Percentiles rank a stretch among this genome's conserved stretches.
Evolutionary conservation across 1,140 invertebrate species (phyloP).

Genomic region (Psix sp.): DNA sequence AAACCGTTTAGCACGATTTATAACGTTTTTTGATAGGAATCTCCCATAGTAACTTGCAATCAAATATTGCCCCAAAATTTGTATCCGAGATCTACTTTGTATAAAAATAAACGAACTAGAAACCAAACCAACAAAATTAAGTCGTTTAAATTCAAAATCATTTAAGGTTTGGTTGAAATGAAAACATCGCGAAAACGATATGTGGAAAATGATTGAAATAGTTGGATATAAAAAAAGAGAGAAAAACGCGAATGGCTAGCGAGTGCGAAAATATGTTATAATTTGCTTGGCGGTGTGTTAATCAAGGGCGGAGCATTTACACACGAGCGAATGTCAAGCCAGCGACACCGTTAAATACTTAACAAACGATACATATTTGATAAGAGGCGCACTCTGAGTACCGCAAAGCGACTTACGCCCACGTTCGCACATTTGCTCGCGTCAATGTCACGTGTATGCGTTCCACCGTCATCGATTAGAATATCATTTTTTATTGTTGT

Average conservation of each 20-base stretch:
- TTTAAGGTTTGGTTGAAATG: too few relatives aligned
- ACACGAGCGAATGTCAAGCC: constrained; percentile 51
- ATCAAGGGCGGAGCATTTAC: constrained; percentile 58
- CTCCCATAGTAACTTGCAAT: too few relatives aligned
- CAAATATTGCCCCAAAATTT: too few relatives aligned
- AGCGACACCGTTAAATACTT: constrained; percentile 59
- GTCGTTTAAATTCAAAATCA: too few relatives aligned
- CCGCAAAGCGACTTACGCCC: constrained; percentile 58
- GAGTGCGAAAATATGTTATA: too few relatives aligned
- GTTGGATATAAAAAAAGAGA: too few relatives aligned
- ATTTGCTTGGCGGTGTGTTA: constrained; percentile 44
- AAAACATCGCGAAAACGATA: too few relatives aligned
- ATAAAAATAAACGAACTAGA: too few relatives aligned
- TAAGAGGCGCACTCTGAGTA: constrained; percentile 52
- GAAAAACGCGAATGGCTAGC: too few relatives aligned
- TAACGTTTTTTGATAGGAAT: constrained; percentile 10
- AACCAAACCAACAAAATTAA: too few relatives aligned
- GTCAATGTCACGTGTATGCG: constrained; percentile 47
- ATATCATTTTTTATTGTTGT: constrained; percentile 43
- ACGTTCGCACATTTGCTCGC: constrained; percentile 42
- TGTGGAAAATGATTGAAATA: too few relatives aligned
- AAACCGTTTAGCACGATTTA: constrained; percentile 33
- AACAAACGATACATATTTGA: constrained; percentile 61
- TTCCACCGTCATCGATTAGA: constrained; percentile 51
- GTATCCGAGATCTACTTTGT: too few relatives aligned